A percentile compares a stretch with the other conserved stretches of the same genome.
phyloP scores from a whole-genome alignment of 2,888 invertebrate genomes.

The Oscheius sp. region DNA sequence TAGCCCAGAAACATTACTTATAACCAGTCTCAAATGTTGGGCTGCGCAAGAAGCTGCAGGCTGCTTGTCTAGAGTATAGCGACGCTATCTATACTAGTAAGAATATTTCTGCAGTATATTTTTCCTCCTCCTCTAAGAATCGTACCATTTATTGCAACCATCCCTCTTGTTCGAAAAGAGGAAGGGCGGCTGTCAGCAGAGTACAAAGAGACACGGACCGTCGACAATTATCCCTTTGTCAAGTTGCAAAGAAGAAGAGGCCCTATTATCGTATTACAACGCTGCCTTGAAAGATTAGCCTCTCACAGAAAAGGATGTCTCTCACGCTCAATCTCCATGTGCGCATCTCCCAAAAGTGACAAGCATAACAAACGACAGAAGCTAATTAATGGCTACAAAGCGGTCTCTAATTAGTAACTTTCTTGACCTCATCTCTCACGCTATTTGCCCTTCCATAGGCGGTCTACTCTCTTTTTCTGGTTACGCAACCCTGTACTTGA shows the following conservation, averaged over 20 bases:
- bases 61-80: too few relatives aligned
- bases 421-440: too few relatives aligned
- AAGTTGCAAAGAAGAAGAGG: slow-evolving; percentile 25
- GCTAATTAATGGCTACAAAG: neutral
- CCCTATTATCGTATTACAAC: slow-evolving; percentile 35
- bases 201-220: neutral
- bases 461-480: too few relatives aligned
- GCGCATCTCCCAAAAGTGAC: neutral
- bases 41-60: too few relatives aligned
- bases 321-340: neutral
- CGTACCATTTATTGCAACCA: neutral
- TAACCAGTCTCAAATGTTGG: too few relatives aligned
- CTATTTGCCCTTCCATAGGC: too few relatives aligned
- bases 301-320: neutral
- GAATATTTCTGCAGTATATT: too few relatives aligned
- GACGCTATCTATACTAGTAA: too few relatives aligned
- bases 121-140: too few relatives aligned
- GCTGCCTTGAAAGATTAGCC: neutral
- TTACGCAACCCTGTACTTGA: slow-evolving; percentile 25
- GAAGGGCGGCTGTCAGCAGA: too few relatives aligned
- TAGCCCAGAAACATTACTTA: too few relatives aligned
- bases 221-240: slow-evolving; percentile 32
- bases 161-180: neutral
- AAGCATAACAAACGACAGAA: neutral
- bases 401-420: too few relatives aligned